A percentile compares a stretch with the other conserved stretches of the same genome.
Evolutionary conservation across 2,113 vertebrate species (phyloP).

Genomic region (Oriolus oriolus): DNA sequence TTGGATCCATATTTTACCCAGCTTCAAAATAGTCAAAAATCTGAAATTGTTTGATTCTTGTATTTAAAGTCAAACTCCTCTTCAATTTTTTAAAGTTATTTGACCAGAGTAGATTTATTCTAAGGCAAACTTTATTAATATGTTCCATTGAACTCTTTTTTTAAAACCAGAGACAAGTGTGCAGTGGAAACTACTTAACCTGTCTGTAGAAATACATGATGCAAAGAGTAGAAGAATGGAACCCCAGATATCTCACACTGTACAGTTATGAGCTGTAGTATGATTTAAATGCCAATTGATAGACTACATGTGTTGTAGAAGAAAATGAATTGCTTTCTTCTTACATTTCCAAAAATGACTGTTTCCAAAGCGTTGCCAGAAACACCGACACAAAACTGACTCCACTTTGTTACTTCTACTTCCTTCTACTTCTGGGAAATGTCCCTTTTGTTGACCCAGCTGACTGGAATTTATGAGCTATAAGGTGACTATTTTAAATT

Average conservation of each 20-base stretch:
- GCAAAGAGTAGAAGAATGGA: background rate
- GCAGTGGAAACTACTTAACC: background rate
- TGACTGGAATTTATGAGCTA: background rate
- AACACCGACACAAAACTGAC: background rate
- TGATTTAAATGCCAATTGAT: background rate
- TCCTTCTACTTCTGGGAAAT: background rate
- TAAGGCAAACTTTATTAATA: background rate
- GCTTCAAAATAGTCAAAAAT: background rate
- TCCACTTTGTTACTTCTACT: background rate
- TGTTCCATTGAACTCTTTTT: background rate
- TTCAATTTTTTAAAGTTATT: background rate
- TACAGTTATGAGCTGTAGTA: background rate
- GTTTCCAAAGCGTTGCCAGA: accelerated
- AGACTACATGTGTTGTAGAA: background rate
- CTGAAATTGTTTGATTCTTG: background rate
- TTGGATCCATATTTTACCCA: background rate
- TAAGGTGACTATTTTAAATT: background rate
- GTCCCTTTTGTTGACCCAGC: background rate
- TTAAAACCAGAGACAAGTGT: background rate
- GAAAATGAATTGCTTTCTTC: background rate
- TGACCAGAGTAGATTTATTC: background rate
- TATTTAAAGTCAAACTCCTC: background rate
- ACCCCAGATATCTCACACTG: background rate
- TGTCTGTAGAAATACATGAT: background rate
- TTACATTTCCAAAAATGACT: background rate